Evolutionary conservation across 2,113 vertebrate genomes (phyloP).

Genomic region (Chaetodon auriga): DNA sequence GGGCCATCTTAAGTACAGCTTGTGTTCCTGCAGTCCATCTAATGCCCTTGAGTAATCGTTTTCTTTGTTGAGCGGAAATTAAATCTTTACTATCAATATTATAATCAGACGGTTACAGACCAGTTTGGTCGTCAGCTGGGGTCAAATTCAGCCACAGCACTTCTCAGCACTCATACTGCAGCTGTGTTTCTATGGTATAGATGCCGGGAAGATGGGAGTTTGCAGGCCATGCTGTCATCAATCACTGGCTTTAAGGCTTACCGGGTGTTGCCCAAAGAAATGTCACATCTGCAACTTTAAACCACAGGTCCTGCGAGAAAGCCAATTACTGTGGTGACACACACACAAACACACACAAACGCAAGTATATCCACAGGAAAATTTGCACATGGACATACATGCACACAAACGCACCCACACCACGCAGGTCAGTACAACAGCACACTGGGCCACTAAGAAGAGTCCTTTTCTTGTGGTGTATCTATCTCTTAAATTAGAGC

Average conservation of each 20-base stretch:
- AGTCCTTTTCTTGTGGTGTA: constrained; percentile 15
- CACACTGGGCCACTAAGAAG: constrained; percentile 14
- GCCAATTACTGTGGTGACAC: constrained; percentile 41
- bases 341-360: constrained; percentile 24
- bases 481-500: constrained; percentile 22
- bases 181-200: not conserved
- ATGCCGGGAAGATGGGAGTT: constrained; percentile 13
- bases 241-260: constrained; percentile 55
- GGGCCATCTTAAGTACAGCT: constrained; percentile 12
- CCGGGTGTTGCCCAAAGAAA: constrained; percentile 39
- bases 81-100: constrained; percentile 18
- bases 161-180: not conserved
- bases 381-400: not conserved
- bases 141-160: constrained; percentile 10
- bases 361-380: not conserved
- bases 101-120: not conserved
- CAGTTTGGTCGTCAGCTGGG: not conserved
- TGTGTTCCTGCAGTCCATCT: constrained; percentile 9
- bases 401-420: not conserved
- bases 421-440: not conserved
- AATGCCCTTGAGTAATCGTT: constrained; percentile 11
- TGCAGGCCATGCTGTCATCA: constrained; percentile 51
- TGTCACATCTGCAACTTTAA: constrained; percentile 61
- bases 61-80: not conserved
- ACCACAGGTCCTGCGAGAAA: constrained; percentile 33